Evolutionary conservation across 1,140 invertebrate genomes (phyloP).

Genomic region (Adelges cooleyi): DNA sequence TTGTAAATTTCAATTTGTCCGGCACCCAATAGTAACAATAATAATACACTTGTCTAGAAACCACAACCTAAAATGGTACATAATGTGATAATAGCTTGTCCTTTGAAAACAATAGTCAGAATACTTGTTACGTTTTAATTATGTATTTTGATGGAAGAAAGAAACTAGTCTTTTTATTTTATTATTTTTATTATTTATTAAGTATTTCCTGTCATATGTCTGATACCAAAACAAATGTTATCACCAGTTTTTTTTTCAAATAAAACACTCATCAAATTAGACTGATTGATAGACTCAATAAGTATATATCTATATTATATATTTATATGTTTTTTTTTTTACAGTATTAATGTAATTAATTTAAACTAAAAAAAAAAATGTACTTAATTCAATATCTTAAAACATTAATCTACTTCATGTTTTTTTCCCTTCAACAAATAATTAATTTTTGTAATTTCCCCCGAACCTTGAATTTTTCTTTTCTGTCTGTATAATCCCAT

Average conservation of each 20-base stretch:
- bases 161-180: conserved; percentile 25
- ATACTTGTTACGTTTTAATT: conserved; percentile 26
- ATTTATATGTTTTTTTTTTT: neutral
- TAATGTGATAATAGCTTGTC: conserved; percentile 25
- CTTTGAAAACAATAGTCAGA: conserved; percentile 25
- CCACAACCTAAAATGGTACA: neutral
- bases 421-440: too few relatives aligned
- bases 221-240: conserved; percentile 15
- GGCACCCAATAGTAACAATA: neutral
- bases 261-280: conserved; percentile 21
- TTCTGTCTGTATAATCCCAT: neutral
- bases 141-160: conserved; percentile 15
- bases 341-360: conserved; percentile 21
- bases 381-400: conserved; percentile 8
- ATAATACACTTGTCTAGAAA: conserved; percentile 17
- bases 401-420: neutral
- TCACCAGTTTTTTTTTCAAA: conserved; percentile 17
- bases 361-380: neutral
- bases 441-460: neutral
- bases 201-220: conserved; percentile 2
- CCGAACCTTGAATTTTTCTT: neutral
- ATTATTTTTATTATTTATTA: conserved; percentile 24
- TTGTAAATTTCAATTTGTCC: too few relatives aligned
- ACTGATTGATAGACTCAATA: conserved; percentile 28
- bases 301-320: too few relatives aligned